A percentile compares a stretch with the other conserved stretches of the same genome.
phyloP scores from a whole-genome alignment of 2,797 vertebrate genomes.

The Notoglanidium macrostoma region DNA sequence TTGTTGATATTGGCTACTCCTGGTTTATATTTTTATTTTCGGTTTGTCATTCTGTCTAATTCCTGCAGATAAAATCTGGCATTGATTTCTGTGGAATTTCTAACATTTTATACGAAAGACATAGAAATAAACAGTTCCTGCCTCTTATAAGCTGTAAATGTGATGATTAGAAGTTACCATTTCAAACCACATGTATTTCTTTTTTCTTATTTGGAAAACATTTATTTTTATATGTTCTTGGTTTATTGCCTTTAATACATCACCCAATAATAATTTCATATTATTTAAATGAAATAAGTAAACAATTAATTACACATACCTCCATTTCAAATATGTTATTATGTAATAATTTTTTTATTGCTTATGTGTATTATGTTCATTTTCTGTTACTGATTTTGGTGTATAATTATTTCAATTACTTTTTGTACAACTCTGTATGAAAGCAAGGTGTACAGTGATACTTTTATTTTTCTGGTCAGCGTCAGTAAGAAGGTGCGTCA shows the following conservation, averaged over 20 bases:
- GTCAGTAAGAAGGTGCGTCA: slow-evolving; percentile 77
- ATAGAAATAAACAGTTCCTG: background rate
- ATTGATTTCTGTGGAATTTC: slow-evolving; percentile 10
- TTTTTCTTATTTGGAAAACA: slow-evolving; percentile 49
- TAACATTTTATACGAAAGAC: background rate
- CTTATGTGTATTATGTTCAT: slow-evolving; percentile 29
- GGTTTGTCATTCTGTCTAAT: background rate
- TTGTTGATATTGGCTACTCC: background rate
- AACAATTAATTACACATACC: slow-evolving; percentile 6
- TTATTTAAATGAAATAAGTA: slow-evolving; percentile 26
- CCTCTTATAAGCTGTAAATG: background rate
- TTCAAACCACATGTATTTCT: slow-evolving; percentile 46
- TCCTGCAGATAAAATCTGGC: background rate
- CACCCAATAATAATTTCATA: slow-evolving; percentile 8
- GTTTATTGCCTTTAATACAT: slow-evolving; percentile 52
- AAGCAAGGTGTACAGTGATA: slow-evolving; percentile 71
- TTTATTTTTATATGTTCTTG: slow-evolving; percentile 56
- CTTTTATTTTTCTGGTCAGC: slow-evolving; percentile 74
- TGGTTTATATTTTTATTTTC: background rate
- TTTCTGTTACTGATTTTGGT: slow-evolving; percentile 67
- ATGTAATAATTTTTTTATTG: background rate
- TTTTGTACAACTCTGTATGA: slow-evolving; percentile 76
- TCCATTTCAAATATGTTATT: background rate
- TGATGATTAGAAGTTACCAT: background rate
- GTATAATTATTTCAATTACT: slow-evolving; percentile 75